Evolutionary conservation across 2,797 vertebrate genomes (phyloP).

Genomic region (Eidolon dupreanum): DNA sequence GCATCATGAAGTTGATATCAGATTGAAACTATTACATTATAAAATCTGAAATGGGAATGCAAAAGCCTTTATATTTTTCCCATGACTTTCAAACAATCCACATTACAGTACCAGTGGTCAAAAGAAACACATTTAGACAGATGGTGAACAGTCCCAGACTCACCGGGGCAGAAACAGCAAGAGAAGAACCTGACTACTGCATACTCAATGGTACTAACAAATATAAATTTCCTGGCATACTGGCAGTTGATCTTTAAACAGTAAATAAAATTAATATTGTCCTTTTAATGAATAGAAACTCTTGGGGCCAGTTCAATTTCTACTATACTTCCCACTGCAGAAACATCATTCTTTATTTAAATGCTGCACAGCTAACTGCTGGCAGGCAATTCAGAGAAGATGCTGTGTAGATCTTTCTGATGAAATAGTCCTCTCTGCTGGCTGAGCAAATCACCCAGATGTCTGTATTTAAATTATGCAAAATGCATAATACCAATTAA

Average conservation of each 20-base stretch:
- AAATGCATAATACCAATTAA: conserved; percentile 73
- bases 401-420: conserved; percentile 40
- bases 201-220: background rate
- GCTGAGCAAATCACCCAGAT: conserved; percentile 78
- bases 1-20: background rate
- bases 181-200: background rate
- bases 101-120: background rate
- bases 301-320: conserved; percentile 56
- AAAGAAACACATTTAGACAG: background rate
- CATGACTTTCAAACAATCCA: background rate
- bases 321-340: conserved; percentile 52
- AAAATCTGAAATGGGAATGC: background rate
- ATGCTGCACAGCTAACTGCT: conserved; percentile 63
- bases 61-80: background rate
- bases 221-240: background rate
- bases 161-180: background rate
- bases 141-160: background rate
- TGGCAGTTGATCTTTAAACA: background rate
- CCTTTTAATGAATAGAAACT: conserved; percentile 62
- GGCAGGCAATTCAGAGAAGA: conserved; percentile 55
- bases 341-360: conserved; percentile 73
- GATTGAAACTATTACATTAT: background rate
- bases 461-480: conserved; percentile 79
- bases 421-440: conserved; percentile 69
- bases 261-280: conserved; percentile 34